These are phyloP conservation scores for Nipponacmea schrenckii DNA, from an alignment of 2,888 invertebrate genomes.

Conservation along the genomic window DNA sequence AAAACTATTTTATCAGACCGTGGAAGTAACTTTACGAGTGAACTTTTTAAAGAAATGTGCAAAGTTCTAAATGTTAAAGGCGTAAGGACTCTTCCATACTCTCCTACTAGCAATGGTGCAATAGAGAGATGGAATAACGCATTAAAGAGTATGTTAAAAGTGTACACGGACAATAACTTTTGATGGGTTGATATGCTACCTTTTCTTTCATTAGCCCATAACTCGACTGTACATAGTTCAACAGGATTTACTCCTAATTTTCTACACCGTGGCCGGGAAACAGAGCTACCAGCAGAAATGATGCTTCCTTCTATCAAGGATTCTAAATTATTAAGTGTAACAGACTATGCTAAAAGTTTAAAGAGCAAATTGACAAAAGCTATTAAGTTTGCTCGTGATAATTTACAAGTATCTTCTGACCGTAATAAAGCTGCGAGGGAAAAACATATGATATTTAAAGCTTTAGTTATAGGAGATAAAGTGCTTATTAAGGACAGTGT, in stretches of 20 bases:
- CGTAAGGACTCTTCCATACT: background rate
- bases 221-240: slow-evolving; percentile 1
- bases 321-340: background rate
- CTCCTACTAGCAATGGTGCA: background rate
- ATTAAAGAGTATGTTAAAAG: background rate
- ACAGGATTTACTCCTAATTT: slow-evolving; percentile 4
- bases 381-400: background rate
- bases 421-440: background rate
- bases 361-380: slow-evolving; percentile 5
- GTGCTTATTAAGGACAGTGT: background rate
- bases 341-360: background rate
- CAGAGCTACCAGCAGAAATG: background rate
- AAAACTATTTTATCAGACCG: too few species aligned
- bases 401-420: background rate
- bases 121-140: background rate
- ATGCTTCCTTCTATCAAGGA: background rate
- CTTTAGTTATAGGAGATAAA: background rate
- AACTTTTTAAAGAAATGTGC: too few species aligned
- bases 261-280: slow-evolving; percentile 1
- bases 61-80: too few species aligned
- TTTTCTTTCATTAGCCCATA: slow-evolving; percentile 6
- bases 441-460: background rate
- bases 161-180: background rate
- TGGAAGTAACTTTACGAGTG: too few species aligned
- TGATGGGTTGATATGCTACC: slow-evolving; percentile 3